phyloP scores from a whole-genome alignment of 2,888 invertebrate genomes.

The Spisula solida region DNA sequence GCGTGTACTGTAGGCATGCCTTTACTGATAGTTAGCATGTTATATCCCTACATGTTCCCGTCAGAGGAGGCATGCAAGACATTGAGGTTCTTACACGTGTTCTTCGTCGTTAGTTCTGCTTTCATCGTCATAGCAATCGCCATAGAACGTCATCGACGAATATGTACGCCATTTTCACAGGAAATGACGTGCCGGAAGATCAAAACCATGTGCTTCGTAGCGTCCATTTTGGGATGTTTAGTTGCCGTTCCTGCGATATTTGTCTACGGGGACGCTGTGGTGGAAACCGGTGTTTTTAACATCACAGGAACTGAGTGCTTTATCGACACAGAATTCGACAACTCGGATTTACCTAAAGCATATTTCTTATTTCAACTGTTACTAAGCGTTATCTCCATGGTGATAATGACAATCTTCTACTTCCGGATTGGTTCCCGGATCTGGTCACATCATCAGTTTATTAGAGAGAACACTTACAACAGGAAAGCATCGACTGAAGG shows the following conservation, averaged over 20 bases:
- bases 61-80: constrained; percentile 75
- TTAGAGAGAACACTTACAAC: constrained; percentile 68
- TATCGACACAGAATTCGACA: constrained; percentile 68
- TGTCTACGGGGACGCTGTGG: constrained; percentile 75
- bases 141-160: constrained; percentile 77
- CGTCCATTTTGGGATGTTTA: constrained; percentile 72
- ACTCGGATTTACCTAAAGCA: constrained; percentile 70
- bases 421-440: constrained; percentile 72
- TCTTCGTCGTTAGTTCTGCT: constrained; percentile 77
- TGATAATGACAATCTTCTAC: constrained; percentile 73
- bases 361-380: constrained; percentile 74
- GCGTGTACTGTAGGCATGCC: constrained; percentile 78
- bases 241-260: constrained; percentile 73
- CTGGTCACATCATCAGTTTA: constrained; percentile 65
- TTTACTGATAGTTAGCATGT: constrained; percentile 76
- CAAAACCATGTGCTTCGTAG: constrained; percentile 69
- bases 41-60: constrained; percentile 78
- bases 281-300: constrained; percentile 72
- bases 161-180: constrained; percentile 77
- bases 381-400: constrained; percentile 65
- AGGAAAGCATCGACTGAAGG: constrained; percentile 21
- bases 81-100: constrained; percentile 74
- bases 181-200: constrained; percentile 73
- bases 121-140: constrained; percentile 79
- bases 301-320: constrained; percentile 79